phyloP scores from a whole-genome alignment of 92 coral and sea anemone genomes.

The Zoanthus solanderi region DNA sequence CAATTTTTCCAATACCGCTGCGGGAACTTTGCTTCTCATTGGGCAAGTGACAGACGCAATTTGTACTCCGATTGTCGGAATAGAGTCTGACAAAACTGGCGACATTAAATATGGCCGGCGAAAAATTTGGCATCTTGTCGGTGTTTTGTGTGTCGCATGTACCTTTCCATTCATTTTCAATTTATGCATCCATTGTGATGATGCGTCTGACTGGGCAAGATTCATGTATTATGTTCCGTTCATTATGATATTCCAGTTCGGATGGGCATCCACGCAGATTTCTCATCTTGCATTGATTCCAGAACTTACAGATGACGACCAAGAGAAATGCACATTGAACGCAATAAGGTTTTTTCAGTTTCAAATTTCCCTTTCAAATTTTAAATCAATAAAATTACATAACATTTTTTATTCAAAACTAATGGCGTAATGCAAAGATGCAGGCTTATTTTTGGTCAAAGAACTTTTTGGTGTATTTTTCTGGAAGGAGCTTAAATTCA shows the following conservation, averaged over 20 bases:
- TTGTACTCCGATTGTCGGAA: conserved; percentile 91
- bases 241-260: conserved; percentile 91
- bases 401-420: not conserved
- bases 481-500: not conserved
- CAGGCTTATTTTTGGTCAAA: not conserved
- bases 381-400: not conserved
- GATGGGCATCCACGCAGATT: conserved; percentile 98
- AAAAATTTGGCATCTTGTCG: conserved; percentile 94
- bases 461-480: conserved; percentile 12
- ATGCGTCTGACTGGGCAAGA: conserved; percentile 75
- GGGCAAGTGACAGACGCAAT: conserved; percentile 98
- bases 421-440: not conserved
- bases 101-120: conserved; percentile 81
- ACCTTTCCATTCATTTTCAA: conserved; percentile 94
- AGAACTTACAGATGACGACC: conserved; percentile 79
- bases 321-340: conserved; percentile 86
- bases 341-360: conserved; percentile 80
- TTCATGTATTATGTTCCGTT: conserved; percentile 89
- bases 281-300: conserved; percentile 96
- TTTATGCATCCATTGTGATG: conserved; percentile 78
- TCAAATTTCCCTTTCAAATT: not conserved
- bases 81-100: conserved; percentile 89
- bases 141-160: conserved; percentile 77
- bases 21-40: conserved; percentile 83
- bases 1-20: conserved; percentile 73